These are phyloP conservation scores for Oegoconia quadripuncta DNA, from an alignment of 2,888 invertebrate genomes.

Conservation along the genomic window DNA sequence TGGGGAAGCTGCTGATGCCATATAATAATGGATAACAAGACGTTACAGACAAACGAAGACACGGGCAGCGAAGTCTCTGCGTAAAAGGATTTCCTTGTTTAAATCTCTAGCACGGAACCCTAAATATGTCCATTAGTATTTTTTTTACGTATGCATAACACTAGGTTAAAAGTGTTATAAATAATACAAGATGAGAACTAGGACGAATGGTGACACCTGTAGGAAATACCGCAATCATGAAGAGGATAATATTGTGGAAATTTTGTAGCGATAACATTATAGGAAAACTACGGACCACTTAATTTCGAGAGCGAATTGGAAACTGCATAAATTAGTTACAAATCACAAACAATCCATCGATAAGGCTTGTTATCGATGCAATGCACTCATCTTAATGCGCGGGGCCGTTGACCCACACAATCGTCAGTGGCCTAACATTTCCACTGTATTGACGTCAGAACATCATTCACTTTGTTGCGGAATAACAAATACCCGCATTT, in stretches of 20 bases:
- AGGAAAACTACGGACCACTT: conserved; percentile 11
- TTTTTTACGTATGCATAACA: no score
- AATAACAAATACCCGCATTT: conserved; percentile 47
- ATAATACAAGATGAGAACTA: not conserved
- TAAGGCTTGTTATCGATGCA: conserved; percentile 20
- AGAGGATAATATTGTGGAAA: conserved; percentile 8
- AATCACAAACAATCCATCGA: conserved; percentile 20
- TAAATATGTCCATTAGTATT: no score
- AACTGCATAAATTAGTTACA: conserved; percentile 18
- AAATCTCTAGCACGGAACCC: no score
- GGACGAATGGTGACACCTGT: not conserved
- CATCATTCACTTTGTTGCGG: conserved; percentile 27
- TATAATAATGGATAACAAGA: no score
- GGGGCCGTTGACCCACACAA: conserved; percentile 38
- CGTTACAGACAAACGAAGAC: no score
- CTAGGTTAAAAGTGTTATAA: no score
- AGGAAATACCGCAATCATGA: not conserved
- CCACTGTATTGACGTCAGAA: conserved; percentile 42
- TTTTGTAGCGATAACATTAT: conserved; percentile 5
- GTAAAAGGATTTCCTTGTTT: no score
- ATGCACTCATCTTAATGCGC: conserved; percentile 19
- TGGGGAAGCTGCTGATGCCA: no score
- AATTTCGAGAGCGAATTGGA: conserved; percentile 14
- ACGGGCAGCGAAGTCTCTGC: no score
- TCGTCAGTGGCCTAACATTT: conserved; percentile 34